Percentiles rank a stretch among this genome's conserved stretches.
These are phyloP conservation scores for Cotesia congregata DNA, from an alignment of 2,888 invertebrate genomes.

Conservation along the genomic window DNA sequence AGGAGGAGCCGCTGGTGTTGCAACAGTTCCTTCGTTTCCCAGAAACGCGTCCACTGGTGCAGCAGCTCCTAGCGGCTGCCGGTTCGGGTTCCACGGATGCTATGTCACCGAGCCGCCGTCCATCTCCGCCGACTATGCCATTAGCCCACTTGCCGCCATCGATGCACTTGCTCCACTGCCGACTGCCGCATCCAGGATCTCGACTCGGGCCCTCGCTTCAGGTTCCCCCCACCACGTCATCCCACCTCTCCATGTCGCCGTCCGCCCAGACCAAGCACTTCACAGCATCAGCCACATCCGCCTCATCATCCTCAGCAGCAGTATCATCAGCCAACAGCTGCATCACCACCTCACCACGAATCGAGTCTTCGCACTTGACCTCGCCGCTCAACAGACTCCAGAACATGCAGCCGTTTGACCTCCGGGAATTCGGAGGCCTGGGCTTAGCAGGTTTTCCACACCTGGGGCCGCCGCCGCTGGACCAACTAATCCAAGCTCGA, in stretches of 20 bases:
- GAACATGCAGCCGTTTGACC: conserved; percentile 97
- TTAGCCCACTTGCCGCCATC: conserved; percentile 69
- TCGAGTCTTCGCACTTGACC: conserved; percentile 68
- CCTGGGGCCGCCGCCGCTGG: conserved; percentile 53
- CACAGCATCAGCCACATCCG: conserved; percentile 52
- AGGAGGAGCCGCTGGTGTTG: conserved; percentile 92
- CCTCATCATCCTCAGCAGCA: conserved; percentile 44
- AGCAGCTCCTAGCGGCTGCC: conserved; percentile 75
- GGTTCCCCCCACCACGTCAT: conserved; percentile 64
- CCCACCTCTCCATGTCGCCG: conserved; percentile 71
- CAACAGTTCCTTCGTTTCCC: conserved; percentile 93
- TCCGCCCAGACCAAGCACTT: conserved; percentile 71
- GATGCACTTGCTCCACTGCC: conserved; percentile 66
- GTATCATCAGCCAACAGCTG: conserved; percentile 69
- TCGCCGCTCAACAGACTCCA: conserved; percentile 91
- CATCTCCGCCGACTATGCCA: conserved; percentile 75
- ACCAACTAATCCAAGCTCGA: conserved; percentile 56
- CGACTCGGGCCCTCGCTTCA: conserved; percentile 67
- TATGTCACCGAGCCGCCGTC: conserved; percentile 80
- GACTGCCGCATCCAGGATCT: conserved; percentile 70
- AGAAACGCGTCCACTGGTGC: conserved; percentile 88
- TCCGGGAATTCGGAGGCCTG: conserved; percentile 81
- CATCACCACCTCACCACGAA: conserved; percentile 76
- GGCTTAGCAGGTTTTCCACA: conserved; percentile 75
- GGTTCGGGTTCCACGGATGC: conserved; percentile 72